phyloP scores from a whole-genome alignment of 92 coral and sea anemone species.

The Zoanthus sociatus region DNA sequence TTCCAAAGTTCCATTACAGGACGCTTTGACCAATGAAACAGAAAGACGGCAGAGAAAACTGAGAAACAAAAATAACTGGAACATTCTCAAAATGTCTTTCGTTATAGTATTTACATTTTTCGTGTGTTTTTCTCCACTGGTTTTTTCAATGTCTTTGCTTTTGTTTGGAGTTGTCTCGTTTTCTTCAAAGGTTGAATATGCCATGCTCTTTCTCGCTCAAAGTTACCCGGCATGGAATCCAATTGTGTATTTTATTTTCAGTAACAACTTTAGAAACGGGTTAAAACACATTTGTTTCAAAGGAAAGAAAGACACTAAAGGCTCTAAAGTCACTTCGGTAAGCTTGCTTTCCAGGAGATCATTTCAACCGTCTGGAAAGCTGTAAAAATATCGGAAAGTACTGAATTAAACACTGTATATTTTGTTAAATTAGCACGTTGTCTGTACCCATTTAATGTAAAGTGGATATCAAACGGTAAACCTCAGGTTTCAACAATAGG shows the following conservation, averaged over 20 bases:
- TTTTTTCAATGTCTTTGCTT: neutral
- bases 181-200: neutral
- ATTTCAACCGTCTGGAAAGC: neutral
- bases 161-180: neutral
- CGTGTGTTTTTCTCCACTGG: neutral
- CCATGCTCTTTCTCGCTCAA: neutral
- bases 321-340: neutral
- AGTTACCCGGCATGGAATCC: conserved; percentile 24
- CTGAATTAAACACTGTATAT: too few species aligned
- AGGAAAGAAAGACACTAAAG: neutral
- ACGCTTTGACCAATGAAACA: conserved; percentile 24
- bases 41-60: conserved; percentile 33
- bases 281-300: neutral
- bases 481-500: too few species aligned
- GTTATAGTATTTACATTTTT: neutral
- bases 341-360: neutral
- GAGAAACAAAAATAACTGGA: conserved; percentile 6
- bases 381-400: neutral
- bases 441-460: too few species aligned
- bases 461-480: too few species aligned
- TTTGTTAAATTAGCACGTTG: too few species aligned
- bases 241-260: conserved; percentile 2
- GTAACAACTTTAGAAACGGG: neutral
- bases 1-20: conserved; percentile 42
- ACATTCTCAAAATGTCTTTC: neutral